Evolutionary conservation across 2,888 invertebrate genomes (phyloP), one percentile per base, ranked within the genome.

Genomic region (Amiota mariae): DNA sequence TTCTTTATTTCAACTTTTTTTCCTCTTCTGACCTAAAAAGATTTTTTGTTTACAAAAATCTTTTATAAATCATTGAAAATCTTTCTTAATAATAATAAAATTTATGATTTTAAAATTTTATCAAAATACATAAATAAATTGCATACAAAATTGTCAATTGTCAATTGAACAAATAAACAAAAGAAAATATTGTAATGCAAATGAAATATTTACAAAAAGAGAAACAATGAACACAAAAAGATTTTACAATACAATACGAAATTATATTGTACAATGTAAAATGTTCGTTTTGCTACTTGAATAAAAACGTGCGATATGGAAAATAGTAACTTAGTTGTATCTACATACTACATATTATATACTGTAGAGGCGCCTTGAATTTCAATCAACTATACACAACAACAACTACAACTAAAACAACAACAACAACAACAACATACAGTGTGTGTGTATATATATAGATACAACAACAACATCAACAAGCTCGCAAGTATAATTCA

Each of bases 381-480:
- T 82, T 83, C 85, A 83, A 86, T 85, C 85, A 85, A 87, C 79
- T 78, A 77, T 78, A 78, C 76, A 77, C 73, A 76, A 72, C 56
- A 59, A 46, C 48, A n/a, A n/a, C n/a, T n/a, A n/a, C n/a, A n/a
- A n/a, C n/a, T n/a, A n/a, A n/a, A n/a, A 77, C 73, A 76, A 72
- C 56, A 59, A 20, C 48, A 51, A 71, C 61, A 47, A 77, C 73
- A 76, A 72, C 56, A 59, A 20, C 36, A 36, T 36, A 36, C 6
- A 36, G 8, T 36, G 6, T 36, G 6, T 6, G 24, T 3, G 3
- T 24, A 24, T 36, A 36, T 36, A 36, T 36, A 36, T 36, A 36
- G 36, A 36, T 36, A 75, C 72, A 79, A 76, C 72, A 79, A 76
- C 76, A 81, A 73, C 77, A 79, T 75, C 73, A 80, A 78, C 74